Percentiles rank a stretch among this genome's conserved stretches.
Conservation (phyloP, 1,140 invertebrate species). For the Dreissena rostriformis region DNA sequence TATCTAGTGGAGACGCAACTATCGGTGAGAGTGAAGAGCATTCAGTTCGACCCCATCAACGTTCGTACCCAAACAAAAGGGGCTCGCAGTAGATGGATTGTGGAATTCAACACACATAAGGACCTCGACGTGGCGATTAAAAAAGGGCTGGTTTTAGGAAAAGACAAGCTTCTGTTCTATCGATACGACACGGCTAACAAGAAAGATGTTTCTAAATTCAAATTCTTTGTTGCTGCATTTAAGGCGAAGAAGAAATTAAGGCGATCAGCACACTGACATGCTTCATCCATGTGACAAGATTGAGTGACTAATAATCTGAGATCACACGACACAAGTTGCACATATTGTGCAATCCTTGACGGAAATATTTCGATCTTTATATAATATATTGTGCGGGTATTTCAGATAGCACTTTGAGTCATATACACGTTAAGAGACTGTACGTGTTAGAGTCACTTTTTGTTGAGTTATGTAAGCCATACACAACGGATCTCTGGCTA, state of each 20-base stretch:
- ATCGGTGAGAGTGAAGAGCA: slow-evolving; percentile 7
- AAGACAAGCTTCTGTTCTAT: slow-evolving; percentile 44
- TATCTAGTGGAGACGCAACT: slow-evolving; percentile 46
- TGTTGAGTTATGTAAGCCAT: too few relatives aligned
- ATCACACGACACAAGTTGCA: too few relatives aligned
- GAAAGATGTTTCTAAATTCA: slow-evolving; percentile 28
- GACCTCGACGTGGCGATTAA: slow-evolving; percentile 39
- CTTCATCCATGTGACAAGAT: too few relatives aligned
- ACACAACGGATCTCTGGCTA: too few relatives aligned
- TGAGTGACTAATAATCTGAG: too few relatives aligned
- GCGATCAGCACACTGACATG: neutral
- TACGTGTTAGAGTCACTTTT: too few relatives aligned
- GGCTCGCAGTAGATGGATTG: slow-evolving; percentile 44
- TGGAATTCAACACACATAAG: slow-evolving; percentile 10
- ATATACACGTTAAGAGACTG: too few relatives aligned
- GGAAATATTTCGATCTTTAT: too few relatives aligned
- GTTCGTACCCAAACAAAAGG: slow-evolving; percentile 12
- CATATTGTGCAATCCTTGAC: too few relatives aligned
- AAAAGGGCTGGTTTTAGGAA: slow-evolving; percentile 25
- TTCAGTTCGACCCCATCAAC: slow-evolving; percentile 50
- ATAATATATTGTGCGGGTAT: too few relatives aligned
- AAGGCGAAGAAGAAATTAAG: slow-evolving; percentile 38
- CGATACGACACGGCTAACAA: slow-evolving; percentile 41
- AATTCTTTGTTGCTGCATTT: slow-evolving; percentile 28
- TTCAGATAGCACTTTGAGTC: too few relatives aligned